These are phyloP conservation scores for Carollia perspicillata DNA, from an alignment of 2,113 vertebrate genomes.

Conservation along the genomic window DNA sequence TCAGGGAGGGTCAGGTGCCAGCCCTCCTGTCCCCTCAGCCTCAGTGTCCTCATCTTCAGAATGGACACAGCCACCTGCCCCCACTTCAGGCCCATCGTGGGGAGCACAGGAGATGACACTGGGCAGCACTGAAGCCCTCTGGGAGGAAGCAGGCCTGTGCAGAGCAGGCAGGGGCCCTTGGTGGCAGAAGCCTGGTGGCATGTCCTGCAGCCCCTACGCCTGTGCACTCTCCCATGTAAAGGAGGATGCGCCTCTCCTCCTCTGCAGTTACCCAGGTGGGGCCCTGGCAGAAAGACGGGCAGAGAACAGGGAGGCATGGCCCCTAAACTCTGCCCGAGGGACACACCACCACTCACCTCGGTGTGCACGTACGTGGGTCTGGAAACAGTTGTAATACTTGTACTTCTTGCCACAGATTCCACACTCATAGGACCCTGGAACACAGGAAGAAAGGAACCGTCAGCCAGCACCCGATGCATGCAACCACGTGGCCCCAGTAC, in stretches of 20 bases:
- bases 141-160: rapidly evolving
- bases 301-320: rapidly evolving
- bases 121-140: rapidly evolving
- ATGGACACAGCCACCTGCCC: rapidly evolving
- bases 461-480: neutral
- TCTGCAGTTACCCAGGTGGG: neutral
- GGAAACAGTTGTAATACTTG: conserved; percentile 99
- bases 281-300: neutral
- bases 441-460: conserved; percentile 63
- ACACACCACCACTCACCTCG: conserved; percentile 85
- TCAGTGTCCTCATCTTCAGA: neutral
- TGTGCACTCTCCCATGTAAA: neutral
- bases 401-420: conserved; percentile 98
- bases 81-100: rapidly evolving
- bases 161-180: neutral
- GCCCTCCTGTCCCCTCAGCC: neutral
- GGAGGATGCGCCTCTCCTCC: neutral
- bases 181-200: rapidly evolving
- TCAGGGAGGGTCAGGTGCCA: neutral
- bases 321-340: rapidly evolving
- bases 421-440: conserved; percentile 95
- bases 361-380: conserved; percentile 97
- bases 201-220: rapidly evolving
- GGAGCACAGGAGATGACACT: rapidly evolving
- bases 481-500: neutral